Percentiles rank a stretch among this genome's conserved stretches.
phyloP scores from a whole-genome alignment of 2,888 invertebrate species.

The Venustoraphidia nigricollis region DNA sequence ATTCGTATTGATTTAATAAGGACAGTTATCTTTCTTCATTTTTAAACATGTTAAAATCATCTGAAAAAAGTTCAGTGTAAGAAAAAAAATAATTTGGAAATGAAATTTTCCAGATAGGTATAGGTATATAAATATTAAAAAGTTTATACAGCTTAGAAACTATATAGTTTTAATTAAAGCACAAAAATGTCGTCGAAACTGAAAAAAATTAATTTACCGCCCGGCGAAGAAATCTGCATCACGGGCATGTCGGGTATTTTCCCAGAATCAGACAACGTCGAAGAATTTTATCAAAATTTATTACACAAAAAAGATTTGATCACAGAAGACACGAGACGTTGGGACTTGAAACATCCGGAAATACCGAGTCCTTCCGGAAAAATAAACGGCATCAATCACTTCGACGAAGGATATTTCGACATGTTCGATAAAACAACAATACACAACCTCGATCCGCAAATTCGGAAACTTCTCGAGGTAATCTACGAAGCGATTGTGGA shows the following conservation, averaged over 20 bases:
- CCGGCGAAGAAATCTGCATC: constrained; percentile 49
- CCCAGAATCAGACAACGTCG: constrained; percentile 61
- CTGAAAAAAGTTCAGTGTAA: too few relatives aligned
- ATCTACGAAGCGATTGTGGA: constrained; percentile 43
- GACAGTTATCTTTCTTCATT: too few relatives aligned
- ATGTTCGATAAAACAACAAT: constrained; percentile 51
- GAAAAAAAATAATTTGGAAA: too few relatives aligned
- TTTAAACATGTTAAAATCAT: too few relatives aligned
- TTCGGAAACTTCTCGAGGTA: constrained; percentile 40
- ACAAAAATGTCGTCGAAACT: too few relatives aligned
- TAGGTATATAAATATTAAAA: too few relatives aligned
- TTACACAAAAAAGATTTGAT: constrained; percentile 71
- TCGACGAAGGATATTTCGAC: constrained; percentile 41
- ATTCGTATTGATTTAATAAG: too few relatives aligned
- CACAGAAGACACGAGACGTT: constrained; percentile 61
- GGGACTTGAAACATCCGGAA: constrained; percentile 48
- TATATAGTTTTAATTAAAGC: too few relatives aligned
- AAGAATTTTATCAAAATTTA: constrained; percentile 52
- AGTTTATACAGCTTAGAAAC: too few relatives aligned
- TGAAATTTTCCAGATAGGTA: too few relatives aligned
- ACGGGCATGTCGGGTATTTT: constrained; percentile 55
- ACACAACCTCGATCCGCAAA: constrained; percentile 36
- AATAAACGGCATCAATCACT: constrained; percentile 33
- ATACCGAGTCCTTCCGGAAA: constrained; percentile 50
- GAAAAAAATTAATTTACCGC: constrained; percentile 15